These are phyloP conservation scores for Acronicta leporina DNA, from an alignment of 2,888 invertebrate genomes.

Conservation along the genomic window DNA sequence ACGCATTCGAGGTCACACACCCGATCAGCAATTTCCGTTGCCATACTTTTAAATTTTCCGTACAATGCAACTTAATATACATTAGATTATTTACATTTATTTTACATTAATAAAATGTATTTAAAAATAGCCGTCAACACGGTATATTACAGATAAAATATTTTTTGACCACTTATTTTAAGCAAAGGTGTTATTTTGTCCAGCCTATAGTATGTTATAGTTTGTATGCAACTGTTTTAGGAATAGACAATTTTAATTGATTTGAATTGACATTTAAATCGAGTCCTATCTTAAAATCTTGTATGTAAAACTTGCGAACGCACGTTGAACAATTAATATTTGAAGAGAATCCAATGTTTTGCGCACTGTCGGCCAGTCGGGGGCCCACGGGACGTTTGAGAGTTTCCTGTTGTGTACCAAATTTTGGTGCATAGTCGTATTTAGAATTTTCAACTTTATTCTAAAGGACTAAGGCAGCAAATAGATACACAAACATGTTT, in stretches of 20 bases:
- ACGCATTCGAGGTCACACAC: conserved; percentile 69
- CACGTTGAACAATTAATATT: conserved; percentile 59
- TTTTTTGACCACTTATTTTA: not conserved
- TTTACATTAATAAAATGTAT: not conserved
- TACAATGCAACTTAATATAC: not conserved
- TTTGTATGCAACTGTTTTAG: not conserved
- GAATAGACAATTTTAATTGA: not conserved
- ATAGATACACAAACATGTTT: conserved; percentile 35
- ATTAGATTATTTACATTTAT: conserved; percentile 7
- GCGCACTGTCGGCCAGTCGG: conserved; percentile 51
- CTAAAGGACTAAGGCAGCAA: conserved; percentile 22
- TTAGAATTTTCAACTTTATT: conserved; percentile 45
- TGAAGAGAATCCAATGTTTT: conserved; percentile 62
- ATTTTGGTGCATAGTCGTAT: conserved; percentile 13
- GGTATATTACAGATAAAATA: not conserved
- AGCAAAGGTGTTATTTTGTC: not conserved
- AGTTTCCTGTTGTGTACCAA: conserved; percentile 47
- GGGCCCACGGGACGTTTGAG: conserved; percentile 56
- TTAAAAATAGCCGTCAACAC: conserved; percentile 13
- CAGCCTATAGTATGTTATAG: not conserved
- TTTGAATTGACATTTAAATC: no score
- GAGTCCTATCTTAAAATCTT: conserved; percentile 21
- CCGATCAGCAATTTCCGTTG: conserved; percentile 25
- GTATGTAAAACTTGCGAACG: conserved; percentile 43
- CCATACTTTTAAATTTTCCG: conserved; percentile 11